Conservation (phyloP, 2,113 vertebrate genomes). For the Catharus fuscescens region DNA sequence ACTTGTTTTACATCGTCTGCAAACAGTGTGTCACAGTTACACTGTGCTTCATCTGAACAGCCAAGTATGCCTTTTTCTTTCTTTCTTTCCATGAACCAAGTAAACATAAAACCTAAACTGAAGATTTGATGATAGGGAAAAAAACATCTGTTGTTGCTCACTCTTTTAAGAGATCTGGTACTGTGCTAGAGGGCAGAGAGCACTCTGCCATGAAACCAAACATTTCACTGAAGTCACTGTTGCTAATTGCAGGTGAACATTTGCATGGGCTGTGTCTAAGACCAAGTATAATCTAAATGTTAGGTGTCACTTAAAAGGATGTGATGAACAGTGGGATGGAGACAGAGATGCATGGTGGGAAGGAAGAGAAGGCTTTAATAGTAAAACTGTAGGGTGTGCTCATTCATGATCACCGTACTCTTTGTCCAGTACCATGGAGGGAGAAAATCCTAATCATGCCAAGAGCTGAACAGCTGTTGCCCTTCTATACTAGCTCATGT, state of each 20-base stretch:
- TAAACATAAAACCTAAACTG: background rate
- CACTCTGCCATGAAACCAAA: background rate
- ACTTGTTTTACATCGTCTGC: background rate
- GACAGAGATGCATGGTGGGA: background rate
- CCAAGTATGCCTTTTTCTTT: background rate
- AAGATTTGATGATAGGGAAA: background rate
- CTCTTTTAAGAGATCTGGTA: background rate
- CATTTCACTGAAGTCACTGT: background rate
- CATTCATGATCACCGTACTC: background rate
- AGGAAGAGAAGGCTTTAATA: background rate
- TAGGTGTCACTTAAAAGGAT: background rate
- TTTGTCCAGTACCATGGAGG: background rate
- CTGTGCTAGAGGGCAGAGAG: background rate
- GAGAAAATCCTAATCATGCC: background rate
- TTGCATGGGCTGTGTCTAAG: background rate
- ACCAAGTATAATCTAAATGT: background rate
- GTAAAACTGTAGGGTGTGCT: background rate
- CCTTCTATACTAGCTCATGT: background rate
- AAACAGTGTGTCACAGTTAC: background rate
- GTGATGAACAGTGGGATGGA: background rate
- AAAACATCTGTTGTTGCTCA: background rate
- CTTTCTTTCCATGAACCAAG: background rate
- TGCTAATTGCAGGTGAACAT: background rate
- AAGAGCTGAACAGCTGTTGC: slow-evolving; percentile 3
- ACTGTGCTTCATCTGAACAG: background rate